Evolutionary conservation across 1,140 invertebrate genomes (phyloP).

Genomic region (Habropoda laboriosa): DNA sequence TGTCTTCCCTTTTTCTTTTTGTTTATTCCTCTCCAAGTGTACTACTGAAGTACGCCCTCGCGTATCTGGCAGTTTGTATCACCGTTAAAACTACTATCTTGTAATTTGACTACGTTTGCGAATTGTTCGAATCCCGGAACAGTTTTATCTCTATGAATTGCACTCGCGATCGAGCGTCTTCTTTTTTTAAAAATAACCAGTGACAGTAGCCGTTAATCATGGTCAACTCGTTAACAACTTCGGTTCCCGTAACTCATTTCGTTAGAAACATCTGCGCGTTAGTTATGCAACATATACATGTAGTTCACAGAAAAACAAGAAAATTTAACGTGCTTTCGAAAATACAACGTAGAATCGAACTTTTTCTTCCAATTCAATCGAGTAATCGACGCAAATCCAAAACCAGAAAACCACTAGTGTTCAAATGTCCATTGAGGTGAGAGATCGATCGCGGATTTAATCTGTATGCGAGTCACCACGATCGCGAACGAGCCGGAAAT

Average conservation of each 20-base stretch:
- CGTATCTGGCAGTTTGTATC: conserved; percentile 67
- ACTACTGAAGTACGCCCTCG: conserved; percentile 58
- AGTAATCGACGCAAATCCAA: background rate
- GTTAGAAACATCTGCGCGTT: too few species aligned
- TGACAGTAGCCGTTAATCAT: background rate
- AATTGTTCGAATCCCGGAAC: conserved; percentile 19
- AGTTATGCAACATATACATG: background rate
- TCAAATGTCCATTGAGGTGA: too few species aligned
- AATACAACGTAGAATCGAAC: background rate
- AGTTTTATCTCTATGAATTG: background rate
- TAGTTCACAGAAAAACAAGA: too few species aligned
- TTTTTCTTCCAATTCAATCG: background rate
- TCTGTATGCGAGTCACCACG: background rate
- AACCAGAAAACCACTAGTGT: too few species aligned
- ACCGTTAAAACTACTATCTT: conserved; percentile 58
- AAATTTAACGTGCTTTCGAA: too few species aligned
- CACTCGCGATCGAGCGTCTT: background rate
- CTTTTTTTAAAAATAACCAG: conserved; percentile 10
- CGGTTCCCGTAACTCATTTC: background rate
- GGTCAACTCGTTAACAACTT: conserved; percentile 20
- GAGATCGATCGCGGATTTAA: background rate
- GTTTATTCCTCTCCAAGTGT: too few species aligned
- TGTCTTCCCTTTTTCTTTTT: background rate
- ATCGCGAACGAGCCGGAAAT: background rate
- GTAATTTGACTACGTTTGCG: conserved; percentile 54